Percentiles rank a stretch among this genome's conserved stretches.
Evolutionary conservation across 2,113 vertebrate species (phyloP).

Genomic region (Glaucomys volans): DNA sequence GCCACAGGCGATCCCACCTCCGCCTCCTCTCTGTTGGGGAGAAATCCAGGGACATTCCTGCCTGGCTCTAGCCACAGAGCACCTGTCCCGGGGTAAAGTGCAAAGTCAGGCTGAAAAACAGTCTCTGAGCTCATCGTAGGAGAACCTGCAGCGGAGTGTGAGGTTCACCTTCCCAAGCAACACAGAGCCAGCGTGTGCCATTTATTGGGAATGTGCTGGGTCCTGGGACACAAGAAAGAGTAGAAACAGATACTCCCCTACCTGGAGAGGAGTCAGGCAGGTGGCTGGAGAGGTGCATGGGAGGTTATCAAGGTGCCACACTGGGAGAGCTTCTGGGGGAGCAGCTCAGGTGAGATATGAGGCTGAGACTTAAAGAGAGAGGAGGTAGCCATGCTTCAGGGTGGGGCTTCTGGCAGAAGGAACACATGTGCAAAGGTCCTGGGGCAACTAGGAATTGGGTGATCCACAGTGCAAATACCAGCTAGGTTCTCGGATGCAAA

Average conservation of each 20-base stretch:
- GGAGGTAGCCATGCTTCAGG: neutral
- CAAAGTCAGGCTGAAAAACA: neutral
- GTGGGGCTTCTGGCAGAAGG: no score
- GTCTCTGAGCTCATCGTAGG: neutral
- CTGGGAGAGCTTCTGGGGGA: neutral
- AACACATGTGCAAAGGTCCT: neutral
- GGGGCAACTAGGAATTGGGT: accelerated
- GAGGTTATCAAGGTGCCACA: accelerated
- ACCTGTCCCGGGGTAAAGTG: neutral
- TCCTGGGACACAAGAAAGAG: no score
- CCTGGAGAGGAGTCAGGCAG: neutral
- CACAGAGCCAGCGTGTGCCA: accelerated
- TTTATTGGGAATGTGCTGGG: accelerated
- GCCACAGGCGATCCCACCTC: neutral
- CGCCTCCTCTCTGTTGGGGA: neutral
- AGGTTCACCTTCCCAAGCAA: accelerated
- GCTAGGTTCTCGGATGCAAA: neutral
- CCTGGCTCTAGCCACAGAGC: neutral
- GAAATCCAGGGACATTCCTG: neutral
- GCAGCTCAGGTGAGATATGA: neutral
- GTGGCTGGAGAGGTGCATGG: accelerated
- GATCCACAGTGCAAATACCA: neutral
- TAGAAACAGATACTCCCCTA: neutral
- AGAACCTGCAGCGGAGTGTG: neutral
- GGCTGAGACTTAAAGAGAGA: neutral